Evolutionary conservation across 2,888 invertebrate species (phyloP), one percentile per base, ranked within the genome.

Genomic region (Nomada ruficornis): DNA sequence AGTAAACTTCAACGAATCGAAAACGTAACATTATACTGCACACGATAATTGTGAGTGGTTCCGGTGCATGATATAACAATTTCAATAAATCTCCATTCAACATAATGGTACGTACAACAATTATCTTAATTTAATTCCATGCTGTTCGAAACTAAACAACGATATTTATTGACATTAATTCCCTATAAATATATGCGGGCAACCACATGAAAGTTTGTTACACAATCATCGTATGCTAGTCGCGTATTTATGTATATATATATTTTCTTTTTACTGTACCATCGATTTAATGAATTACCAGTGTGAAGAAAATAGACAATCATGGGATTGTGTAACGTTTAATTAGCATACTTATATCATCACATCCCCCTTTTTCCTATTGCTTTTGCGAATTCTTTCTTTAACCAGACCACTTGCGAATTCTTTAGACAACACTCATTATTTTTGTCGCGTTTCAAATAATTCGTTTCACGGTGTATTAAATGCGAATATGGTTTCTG

Each of bases 121-220:
- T 72, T 63, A 80, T 57, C 62, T 72, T 80, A 71, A 67, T 63
- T 29, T 78, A 71, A 55, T 44, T 52, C 52, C 76, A 78, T 26
- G 20, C 36, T n/a, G 10, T 42, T 50, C 68, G 13, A 18, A 59
- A 44, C 29, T 64, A 69, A 63, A 76, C 63, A 72, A 72, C 62
- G 55, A 80, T 79, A 79, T 57, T 80, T 79, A 80, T 63, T 79
- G 63, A 79, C 80, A 80, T 72, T 57, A n/a, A 80, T 79, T 63
- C 26, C 9, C 54, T 79, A 79, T 57, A 72, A 79, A 59, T 68
- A 57, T 80, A 57, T 79, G 67, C 36, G 68, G 72, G 23, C 50
- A 70, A 70, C 29, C 42, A 50, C 20, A 47, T 64, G 23, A 29
- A 26, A 26, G 50, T 62, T 29, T 54, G 52, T n/a, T 60, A 54